Evolutionary conservation across 1,140 invertebrate species (phyloP), one percentile per base, ranked within the genome.

Genomic region (Stenopsyche tienmushanensis): DNA sequence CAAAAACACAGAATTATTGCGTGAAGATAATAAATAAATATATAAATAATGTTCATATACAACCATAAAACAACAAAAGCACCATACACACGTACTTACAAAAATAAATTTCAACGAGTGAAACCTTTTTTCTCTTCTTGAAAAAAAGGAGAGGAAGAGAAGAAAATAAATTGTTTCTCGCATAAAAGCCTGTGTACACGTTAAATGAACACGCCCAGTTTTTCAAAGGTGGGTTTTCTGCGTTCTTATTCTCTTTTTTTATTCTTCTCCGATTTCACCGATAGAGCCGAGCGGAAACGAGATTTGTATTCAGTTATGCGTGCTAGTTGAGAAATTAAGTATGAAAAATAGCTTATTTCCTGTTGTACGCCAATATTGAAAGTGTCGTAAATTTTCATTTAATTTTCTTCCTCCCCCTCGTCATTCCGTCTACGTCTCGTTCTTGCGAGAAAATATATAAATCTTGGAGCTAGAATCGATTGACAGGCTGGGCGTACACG

Each of bases 361-460:
- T 44, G 60, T 52, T 25, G 42, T 34, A 41, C 55, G 55, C 13
- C 13, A 52, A 62, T 21, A 62, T 62, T 53, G 20, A 53, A 50
- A 62, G 60, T 29, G 25, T 53, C 60, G 49, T 62, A 52, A 62
- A 62, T 62, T 62, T 60, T 60, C 57, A 60, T 60, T 60, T 47
- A 60, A 60, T 60, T 60, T 57, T 60, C 57, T 54, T 34, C 13
- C 26, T 25, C 20, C 24, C 52, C 52, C 8, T 25, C 9, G 52
- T 21, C 53, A 7, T 34, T 13, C 29, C 29, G 5, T 34, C 29
- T 34, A 13, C 55, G 34, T 39, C 5, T 13, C 29, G 29, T 7
- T 34, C 13, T 34, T 5, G 17, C 8, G 55, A 26, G 42, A 47
- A 47, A 60, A 60, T 42, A 41, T 26, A 60, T 60, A 60, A 60